A percentile compares a stretch with the other conserved stretches of the same genome.
Evolutionary conservation across 2,888 invertebrate species (phyloP).

Genomic region (Eristalis intricaria): DNA sequence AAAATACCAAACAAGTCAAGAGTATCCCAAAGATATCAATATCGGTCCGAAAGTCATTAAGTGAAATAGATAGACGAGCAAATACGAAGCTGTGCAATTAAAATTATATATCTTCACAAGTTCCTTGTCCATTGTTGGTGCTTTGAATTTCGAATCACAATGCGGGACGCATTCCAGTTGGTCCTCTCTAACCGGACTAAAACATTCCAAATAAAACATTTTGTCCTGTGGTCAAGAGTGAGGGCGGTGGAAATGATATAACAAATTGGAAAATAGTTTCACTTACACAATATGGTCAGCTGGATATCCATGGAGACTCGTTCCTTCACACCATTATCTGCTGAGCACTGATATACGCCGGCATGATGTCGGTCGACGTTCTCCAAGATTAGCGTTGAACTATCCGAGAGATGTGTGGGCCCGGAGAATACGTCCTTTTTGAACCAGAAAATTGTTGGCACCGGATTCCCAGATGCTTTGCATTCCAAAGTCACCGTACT

Average conservation of each 20-base stretch:
- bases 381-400: constrained; percentile 82
- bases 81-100: background rate
- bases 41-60: background rate
- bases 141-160: background rate
- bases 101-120: background rate
- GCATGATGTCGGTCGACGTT: constrained; percentile 83
- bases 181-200: background rate
- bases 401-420: constrained; percentile 81
- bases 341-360: constrained; percentile 83
- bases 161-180: background rate
- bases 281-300: constrained; percentile 83
- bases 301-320: constrained; percentile 83
- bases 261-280: constrained; percentile 71
- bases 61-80: background rate
- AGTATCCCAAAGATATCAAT: background rate
- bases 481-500: constrained; percentile 87
- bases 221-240: background rate
- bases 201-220: background rate
- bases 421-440: constrained; percentile 82
- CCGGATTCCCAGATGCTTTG: constrained; percentile 87
- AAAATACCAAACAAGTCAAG: background rate
- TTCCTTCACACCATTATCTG: constrained; percentile 83
- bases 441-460: constrained; percentile 87
- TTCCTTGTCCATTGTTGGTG: background rate
- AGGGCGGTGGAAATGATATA: constrained; percentile 13